Percentiles rank a stretch among this genome's conserved stretches.
phyloP scores from a whole-genome alignment of 2,888 invertebrate species.

The Drosophila anomalata region DNA sequence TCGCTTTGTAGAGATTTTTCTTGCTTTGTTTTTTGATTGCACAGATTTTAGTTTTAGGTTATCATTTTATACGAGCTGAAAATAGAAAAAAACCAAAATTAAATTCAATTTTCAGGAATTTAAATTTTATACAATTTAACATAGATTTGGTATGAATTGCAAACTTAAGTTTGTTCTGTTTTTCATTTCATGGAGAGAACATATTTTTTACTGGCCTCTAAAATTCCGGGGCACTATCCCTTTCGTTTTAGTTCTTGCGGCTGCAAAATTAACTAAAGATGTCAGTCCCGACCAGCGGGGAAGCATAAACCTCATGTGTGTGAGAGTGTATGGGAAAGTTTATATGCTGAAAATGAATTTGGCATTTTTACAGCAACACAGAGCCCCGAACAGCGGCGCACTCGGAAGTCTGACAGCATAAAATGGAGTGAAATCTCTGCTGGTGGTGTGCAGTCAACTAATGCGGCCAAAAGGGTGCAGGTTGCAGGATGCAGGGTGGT shows the following conservation, averaged over 20 bases:
- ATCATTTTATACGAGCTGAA: constrained; percentile 60
- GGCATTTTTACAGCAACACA: constrained; percentile 76
- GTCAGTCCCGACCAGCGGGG: constrained; percentile 55
- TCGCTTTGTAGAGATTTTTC: constrained; percentile 6
- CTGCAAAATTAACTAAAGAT: constrained; percentile 71
- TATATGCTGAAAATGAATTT: constrained; percentile 79
- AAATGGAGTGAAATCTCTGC: constrained; percentile 78
- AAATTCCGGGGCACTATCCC: constrained; percentile 30
- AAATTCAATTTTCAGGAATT: constrained; percentile 2
- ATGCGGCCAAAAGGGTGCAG: constrained; percentile 32
- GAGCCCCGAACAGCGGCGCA: constrained; percentile 51
- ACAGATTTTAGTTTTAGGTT: constrained; percentile 43
- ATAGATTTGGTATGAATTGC: too few relatives aligned
- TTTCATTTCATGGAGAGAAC: constrained; percentile 4
- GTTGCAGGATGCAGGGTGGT: background rate
- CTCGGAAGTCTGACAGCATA: constrained; percentile 79
- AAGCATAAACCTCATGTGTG: constrained; percentile 47
- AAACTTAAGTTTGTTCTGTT: background rate
- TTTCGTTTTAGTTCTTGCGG: constrained; percentile 50
- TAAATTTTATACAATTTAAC: background rate
- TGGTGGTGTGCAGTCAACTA: constrained; percentile 72
- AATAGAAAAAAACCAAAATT: constrained; percentile 12
- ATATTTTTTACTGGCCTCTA: constrained; percentile 19
- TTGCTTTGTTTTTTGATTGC: constrained; percentile 14
- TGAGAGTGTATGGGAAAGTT: constrained; percentile 55